These are phyloP conservation scores for Aspiorhynchus laticeps DNA, from an alignment of 2,113 vertebrate genomes.

Conservation along the genomic window DNA sequence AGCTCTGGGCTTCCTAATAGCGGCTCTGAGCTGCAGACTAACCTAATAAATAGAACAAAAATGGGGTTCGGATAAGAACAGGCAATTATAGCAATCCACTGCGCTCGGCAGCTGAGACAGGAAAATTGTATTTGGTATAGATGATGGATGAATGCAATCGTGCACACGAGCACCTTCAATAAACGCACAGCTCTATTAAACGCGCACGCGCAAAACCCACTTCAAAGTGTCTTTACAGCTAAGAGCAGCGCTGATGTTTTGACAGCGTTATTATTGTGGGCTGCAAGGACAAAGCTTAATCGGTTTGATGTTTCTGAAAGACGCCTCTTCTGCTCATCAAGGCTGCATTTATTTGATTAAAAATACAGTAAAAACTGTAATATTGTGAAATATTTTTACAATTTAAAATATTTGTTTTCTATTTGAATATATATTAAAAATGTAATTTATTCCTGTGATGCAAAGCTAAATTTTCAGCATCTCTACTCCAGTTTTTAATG, in stretches of 20 bases:
- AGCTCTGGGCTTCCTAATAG: constrained; percentile 35
- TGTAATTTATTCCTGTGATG: too few species aligned
- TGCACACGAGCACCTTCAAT: constrained; percentile 40
- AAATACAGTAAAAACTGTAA: too few species aligned
- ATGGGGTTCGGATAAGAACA: constrained; percentile 55
- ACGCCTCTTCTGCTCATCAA: too few species aligned
- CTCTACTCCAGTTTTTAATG: too few species aligned
- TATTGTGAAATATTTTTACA: too few species aligned
- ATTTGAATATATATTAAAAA: too few species aligned
- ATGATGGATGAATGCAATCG: constrained; percentile 81
- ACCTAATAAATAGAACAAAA: constrained; percentile 57
- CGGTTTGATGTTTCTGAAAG: neutral
- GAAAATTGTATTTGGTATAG: constrained; percentile 79
- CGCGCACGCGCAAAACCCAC: neutral
- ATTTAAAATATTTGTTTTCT: too few species aligned
- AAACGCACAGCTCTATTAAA: constrained; percentile 55
- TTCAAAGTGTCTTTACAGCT: constrained; percentile 58
- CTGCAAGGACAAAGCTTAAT: constrained; percentile 11
- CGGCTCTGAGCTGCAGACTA: constrained; percentile 41
- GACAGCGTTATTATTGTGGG: constrained; percentile 47
- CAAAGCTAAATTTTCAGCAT: too few species aligned
- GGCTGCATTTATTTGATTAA: too few species aligned
- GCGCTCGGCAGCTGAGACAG: constrained; percentile 73
- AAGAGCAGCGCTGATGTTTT: constrained; percentile 66
- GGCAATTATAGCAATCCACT: constrained; percentile 75